phyloP scores from a whole-genome alignment of 2,888 invertebrate genomes.

The Mayetiola destructor region DNA sequence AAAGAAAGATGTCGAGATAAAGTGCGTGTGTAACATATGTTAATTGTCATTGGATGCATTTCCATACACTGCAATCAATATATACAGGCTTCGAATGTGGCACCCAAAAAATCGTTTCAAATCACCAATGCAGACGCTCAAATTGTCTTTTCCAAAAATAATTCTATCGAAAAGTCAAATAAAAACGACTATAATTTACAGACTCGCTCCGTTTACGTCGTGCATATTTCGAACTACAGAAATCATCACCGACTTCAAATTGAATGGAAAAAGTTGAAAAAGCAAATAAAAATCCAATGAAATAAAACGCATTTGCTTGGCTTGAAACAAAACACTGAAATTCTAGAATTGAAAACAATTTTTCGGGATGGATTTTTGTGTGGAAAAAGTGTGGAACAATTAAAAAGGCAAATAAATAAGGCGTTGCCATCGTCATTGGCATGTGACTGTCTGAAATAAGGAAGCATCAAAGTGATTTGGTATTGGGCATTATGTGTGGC shows the following conservation, averaged over 20 bases:
- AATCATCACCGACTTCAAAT: no score
- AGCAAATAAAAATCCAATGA: constrained; percentile 6
- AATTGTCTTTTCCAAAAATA: no score
- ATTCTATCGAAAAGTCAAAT: no score
- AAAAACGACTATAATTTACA: constrained; percentile 5
- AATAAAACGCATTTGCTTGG: no score
- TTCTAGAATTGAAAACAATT: not conserved
- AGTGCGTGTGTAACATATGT: constrained; percentile 2
- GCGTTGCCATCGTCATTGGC: no score
- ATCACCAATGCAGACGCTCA: no score
- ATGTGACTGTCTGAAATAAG: no score
- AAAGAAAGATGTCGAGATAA: constrained; percentile 10
- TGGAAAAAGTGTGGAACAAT: not conserved
- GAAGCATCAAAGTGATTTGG: not conserved
- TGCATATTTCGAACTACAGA: no score
- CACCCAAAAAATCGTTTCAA: not conserved
- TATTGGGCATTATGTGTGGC: not conserved
- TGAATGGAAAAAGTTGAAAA: constrained; percentile 6
- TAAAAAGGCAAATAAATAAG: no score
- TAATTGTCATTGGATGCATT: no score
- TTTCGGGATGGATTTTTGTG: not conserved
- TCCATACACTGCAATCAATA: not conserved
- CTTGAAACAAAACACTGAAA: not conserved
- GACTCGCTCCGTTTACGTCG: no score
- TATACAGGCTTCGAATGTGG: not conserved